phyloP scores from a whole-genome alignment of 2,113 vertebrate species.

The Chaenogobius annularis region DNA sequence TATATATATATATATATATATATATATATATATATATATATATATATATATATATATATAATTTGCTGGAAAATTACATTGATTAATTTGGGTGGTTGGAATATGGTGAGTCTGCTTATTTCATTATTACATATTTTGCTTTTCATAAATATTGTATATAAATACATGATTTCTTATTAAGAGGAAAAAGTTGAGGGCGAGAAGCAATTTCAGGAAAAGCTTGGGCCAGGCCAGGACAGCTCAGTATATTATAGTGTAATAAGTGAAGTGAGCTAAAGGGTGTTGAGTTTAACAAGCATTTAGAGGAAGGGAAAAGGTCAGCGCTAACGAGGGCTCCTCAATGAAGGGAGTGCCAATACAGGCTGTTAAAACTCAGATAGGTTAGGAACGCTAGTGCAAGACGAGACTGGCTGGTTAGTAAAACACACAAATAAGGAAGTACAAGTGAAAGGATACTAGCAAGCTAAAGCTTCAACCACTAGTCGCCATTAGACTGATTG shows the following conservation, averaged over 20 bases:
- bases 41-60: slow-evolving; percentile 34
- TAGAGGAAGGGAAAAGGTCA: slow-evolving; percentile 61
- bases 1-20: too few species aligned
- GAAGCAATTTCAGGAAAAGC: not conserved
- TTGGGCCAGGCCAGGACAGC: not conserved
- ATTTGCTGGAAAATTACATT: slow-evolving; percentile 43
- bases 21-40: too few species aligned
- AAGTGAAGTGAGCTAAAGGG: slow-evolving; percentile 24
- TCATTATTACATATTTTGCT: slow-evolving; percentile 40
- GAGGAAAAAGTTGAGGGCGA: slow-evolving; percentile 2
- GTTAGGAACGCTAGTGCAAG: slow-evolving; percentile 67
- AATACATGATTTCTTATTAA: slow-evolving; percentile 5
- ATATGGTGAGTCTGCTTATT: slow-evolving; percentile 53
- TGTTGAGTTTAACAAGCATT: slow-evolving; percentile 55
- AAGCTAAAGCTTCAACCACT: slow-evolving; percentile 41
- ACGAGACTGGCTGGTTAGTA: slow-evolving; percentile 18
- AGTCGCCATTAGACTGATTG: slow-evolving; percentile 79
- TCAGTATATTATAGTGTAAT: slow-evolving; percentile 19
- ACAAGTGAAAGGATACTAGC: slow-evolving; percentile 43
- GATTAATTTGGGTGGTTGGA: slow-evolving; percentile 35
- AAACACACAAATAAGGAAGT: slow-evolving; percentile 13
- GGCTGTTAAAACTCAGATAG: slow-evolving; percentile 54
- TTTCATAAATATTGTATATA: not conserved
- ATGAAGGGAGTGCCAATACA: slow-evolving; percentile 46
- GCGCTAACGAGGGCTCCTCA: slow-evolving; percentile 47